A percentile compares a stretch with the other conserved stretches of the same genome.
Evolutionary conservation across 2,888 invertebrate species (phyloP).

Genomic region (Phyto melanocephala): DNA sequence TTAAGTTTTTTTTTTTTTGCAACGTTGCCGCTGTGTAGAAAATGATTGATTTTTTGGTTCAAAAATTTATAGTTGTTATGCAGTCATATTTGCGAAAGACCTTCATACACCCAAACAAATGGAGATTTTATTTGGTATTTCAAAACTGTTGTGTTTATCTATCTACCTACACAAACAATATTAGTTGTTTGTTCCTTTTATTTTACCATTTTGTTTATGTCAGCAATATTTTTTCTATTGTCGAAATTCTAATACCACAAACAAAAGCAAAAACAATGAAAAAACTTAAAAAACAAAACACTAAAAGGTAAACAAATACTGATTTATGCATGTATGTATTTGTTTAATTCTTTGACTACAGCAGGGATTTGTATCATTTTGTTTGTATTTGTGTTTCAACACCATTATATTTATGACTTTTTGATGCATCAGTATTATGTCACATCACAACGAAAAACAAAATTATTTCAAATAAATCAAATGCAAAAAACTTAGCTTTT

Average conservation of each 20-base stretch:
- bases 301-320: constrained; percentile 57
- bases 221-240: constrained; percentile 49
- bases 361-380: neutral
- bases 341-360: neutral
- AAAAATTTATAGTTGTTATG: constrained; percentile 5
- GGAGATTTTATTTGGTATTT: too few relatives aligned
- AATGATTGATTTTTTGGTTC: constrained; percentile 53
- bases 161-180: neutral
- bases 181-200: neutral
- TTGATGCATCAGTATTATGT: constrained; percentile 46
- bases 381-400: constrained; percentile 39
- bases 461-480: constrained; percentile 18
- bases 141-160: too few relatives aligned
- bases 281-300: constrained; percentile 1
- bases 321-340: constrained; percentile 39
- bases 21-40: constrained; percentile 3
- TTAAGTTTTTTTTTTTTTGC: neutral
- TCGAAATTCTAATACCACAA: constrained; percentile 27
- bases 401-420: constrained; percentile 54
- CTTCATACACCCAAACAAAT: constrained; percentile 7
- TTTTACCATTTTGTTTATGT: constrained; percentile 22
- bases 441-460: constrained; percentile 14
- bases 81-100: constrained; percentile 43
- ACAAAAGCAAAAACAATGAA: constrained; percentile 10
- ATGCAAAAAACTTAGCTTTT: neutral